A percentile compares a stretch with the other conserved stretches of the same genome.
phyloP scores from a whole-genome alignment of 2,113 vertebrate genomes.

The Meriones unguiculatus region DNA sequence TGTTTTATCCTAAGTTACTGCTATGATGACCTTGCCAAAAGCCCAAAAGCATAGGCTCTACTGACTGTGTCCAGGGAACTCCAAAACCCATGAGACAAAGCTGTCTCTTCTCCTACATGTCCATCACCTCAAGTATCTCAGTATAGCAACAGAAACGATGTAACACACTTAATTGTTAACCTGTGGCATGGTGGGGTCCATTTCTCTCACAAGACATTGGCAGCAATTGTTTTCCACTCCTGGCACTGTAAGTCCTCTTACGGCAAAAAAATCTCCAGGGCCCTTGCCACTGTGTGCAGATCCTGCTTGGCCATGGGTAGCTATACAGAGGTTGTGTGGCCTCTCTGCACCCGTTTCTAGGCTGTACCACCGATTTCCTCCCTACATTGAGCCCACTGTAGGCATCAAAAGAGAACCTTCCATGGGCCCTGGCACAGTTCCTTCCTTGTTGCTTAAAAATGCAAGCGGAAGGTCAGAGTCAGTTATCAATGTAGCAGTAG shows the following conservation, averaged over 20 bases:
- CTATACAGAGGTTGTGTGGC: no score
- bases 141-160: background rate
- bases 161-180: background rate
- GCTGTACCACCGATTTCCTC: background rate
- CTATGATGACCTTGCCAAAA: background rate
- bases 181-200: background rate
- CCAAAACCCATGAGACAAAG: background rate
- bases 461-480: background rate
- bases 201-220: background rate
- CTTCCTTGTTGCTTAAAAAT: background rate
- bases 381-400: background rate
- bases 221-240: background rate
- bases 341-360: background rate
- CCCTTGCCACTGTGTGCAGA: background rate
- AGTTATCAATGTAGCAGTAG: background rate
- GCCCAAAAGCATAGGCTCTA: background rate
- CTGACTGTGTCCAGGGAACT: background rate
- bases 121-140: background rate
- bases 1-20: background rate
- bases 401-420: background rate
- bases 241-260: background rate
- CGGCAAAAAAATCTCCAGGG: background rate
- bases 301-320: background rate
- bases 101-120: background rate
- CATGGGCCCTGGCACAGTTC: background rate